These are phyloP conservation scores for Ischnura elegans DNA, from an alignment of 2,888 invertebrate genomes.

Conservation along the genomic window DNA sequence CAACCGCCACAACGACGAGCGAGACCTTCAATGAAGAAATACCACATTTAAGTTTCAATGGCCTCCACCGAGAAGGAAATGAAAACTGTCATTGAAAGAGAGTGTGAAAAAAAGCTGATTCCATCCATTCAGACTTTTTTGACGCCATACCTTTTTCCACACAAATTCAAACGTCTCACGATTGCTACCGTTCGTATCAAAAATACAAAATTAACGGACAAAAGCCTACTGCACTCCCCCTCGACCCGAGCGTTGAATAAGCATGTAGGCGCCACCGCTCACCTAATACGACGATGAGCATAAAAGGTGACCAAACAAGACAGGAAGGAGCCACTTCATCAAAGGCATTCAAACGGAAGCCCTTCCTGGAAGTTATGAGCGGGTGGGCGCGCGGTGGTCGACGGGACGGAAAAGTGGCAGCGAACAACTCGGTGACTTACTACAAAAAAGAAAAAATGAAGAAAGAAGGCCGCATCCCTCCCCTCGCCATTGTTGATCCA, in stretches of 20 bases:
- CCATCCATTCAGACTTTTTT: no score
- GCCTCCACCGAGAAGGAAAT: no score
- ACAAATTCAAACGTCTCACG: neutral
- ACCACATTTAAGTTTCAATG: no score
- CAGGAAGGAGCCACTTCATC: constrained; percentile 58
- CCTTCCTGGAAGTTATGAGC: neutral
- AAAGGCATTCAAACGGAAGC: neutral
- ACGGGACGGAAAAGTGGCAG: neutral
- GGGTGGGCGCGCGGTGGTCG: neutral
- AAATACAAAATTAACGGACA: neutral
- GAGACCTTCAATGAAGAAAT: no score
- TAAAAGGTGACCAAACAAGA: neutral
- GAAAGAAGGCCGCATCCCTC: neutral
- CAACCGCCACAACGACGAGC: no score
- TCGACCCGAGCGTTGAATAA: neutral
- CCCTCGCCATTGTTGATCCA: constrained; percentile 39
- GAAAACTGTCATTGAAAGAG: no score
- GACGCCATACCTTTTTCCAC: no score
- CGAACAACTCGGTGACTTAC: constrained; percentile 2
- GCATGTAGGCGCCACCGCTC: neutral
- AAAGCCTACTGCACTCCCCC: neutral
- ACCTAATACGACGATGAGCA: neutral
- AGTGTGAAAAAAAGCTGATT: no score
- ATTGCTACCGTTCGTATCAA: neutral
- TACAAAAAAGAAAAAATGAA: no score